A percentile compares a stretch with the other conserved stretches of the same genome.
Conservation (phyloP, 2,113 vertebrate species). For the Gasterosteus aculeatus region DNA sequence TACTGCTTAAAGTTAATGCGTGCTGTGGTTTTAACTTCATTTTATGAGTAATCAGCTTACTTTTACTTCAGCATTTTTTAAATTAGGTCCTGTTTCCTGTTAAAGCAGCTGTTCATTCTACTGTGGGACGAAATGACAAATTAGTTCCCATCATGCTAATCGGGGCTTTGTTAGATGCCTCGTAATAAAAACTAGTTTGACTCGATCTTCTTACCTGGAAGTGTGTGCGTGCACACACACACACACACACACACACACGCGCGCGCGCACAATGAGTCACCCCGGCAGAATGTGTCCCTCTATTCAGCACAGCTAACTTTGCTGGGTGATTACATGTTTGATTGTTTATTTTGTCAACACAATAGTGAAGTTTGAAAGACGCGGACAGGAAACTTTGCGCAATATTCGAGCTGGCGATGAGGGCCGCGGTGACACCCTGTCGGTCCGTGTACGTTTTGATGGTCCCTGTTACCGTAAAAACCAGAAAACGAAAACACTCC, state of each 20-base stretch:
- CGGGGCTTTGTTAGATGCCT: background rate
- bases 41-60: background rate
- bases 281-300: background rate
- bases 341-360: background rate
- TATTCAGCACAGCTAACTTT: background rate
- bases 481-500: too few relatives aligned
- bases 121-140: fast-evolving
- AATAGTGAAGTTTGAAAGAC: background rate
- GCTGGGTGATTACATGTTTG: background rate
- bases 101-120: background rate
- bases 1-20: background rate
- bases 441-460: too few relatives aligned
- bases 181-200: constrained; percentile 41
- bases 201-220: constrained; percentile 9
- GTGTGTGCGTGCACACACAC: too few relatives aligned
- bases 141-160: background rate
- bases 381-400: background rate
- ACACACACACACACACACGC: too few relatives aligned
- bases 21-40: background rate
- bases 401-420: background rate
- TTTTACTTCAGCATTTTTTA: background rate
- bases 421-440: background rate
- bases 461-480: too few relatives aligned
- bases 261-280: background rate
- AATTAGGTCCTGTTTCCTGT: background rate